Evolutionary conservation across 2,888 invertebrate genomes (phyloP), one percentile per base, ranked within the genome.

Genomic region (Nemotelus pantherinus): DNA sequence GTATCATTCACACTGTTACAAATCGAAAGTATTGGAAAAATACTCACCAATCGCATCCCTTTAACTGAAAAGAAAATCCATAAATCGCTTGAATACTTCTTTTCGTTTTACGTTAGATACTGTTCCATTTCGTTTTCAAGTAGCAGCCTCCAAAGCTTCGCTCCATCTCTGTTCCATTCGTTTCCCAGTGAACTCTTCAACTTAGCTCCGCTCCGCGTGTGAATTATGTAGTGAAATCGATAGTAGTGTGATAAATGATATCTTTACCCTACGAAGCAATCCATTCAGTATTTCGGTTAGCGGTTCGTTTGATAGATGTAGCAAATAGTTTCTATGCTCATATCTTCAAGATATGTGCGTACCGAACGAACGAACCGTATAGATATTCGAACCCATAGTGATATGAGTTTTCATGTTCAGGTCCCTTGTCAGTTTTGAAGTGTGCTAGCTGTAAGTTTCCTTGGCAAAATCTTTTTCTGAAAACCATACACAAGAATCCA

Each of bases 141-240:
- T 25, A 25, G 25, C 25, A 25, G 25, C 25, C 25, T 25, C 25
- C 25, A 25, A 25, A 25, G 41, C 39, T 60, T 39, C 3, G 60
- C 41, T 60, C 3, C 5, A 39, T 7, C 60, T 39, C 7, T 43
- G 25, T 50, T 50, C 50, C 50, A 50, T 50, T 9, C 9, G 6
- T 50, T 50, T 7, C 1, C 3, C 41, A 60, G 7, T 39, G 5
- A 39, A 3, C 60, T 60, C 60, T 7, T 41, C 41, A 2, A 57
- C 25, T 60, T 1, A 25, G 25, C 25, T 25, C 25, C 25, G 25
- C 25, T 25, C 25, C 25, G 43, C 64, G 39, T 67, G 70, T 70
- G 70, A 70, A 55, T 70, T 70, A 74, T 74, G 74, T 74, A 60
- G 74, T 60, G 74, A 63, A 74, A 74, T 74, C 74, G 74, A 74